Percentiles rank a stretch among this genome's conserved stretches.
Conservation (phyloP, 35 echinoderm and acorn worm genomes). For the Ophioderma brevispina region DNA sequence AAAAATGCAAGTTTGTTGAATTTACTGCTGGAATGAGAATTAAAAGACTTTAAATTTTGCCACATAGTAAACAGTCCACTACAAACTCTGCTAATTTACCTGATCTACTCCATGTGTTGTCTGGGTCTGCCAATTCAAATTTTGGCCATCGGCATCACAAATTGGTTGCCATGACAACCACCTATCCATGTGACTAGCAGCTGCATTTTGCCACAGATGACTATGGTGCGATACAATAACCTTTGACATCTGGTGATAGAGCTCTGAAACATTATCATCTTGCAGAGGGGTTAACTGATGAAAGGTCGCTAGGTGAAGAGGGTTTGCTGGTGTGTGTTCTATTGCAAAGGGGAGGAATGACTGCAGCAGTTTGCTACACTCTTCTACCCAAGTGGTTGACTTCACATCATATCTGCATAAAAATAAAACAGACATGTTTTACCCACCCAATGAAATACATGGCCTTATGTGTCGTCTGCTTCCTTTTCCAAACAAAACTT, state of each 20-base stretch:
- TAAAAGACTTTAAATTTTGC: too few species aligned
- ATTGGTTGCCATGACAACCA: slow-evolving; percentile 77
- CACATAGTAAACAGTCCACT: too few species aligned
- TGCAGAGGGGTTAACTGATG: slow-evolving; percentile 1
- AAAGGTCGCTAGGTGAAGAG: slow-evolving; percentile 27
- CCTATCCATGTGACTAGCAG: neutral
- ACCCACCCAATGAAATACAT: neutral
- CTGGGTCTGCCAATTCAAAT: too few species aligned
- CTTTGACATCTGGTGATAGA: slow-evolving; percentile 34
- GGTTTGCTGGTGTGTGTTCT: slow-evolving; percentile 24
- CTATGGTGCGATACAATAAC: neutral
- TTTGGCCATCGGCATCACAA: too few species aligned
- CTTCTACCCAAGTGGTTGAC: neutral
- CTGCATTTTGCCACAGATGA: slow-evolving; percentile 27
- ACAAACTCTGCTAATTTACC: too few species aligned
- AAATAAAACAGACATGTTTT: neutral
- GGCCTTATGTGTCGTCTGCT: too few species aligned
- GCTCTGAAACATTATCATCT: slow-evolving; percentile 5
- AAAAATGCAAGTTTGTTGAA: too few species aligned
- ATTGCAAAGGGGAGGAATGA: neutral
- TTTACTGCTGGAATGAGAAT: too few species aligned
- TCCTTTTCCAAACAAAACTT: too few species aligned
- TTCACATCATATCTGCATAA: neutral
- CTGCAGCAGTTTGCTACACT: neutral
- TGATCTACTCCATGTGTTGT: too few species aligned